phyloP scores from a whole-genome alignment of 2,888 invertebrate genomes.

The Beris morrisii region DNA sequence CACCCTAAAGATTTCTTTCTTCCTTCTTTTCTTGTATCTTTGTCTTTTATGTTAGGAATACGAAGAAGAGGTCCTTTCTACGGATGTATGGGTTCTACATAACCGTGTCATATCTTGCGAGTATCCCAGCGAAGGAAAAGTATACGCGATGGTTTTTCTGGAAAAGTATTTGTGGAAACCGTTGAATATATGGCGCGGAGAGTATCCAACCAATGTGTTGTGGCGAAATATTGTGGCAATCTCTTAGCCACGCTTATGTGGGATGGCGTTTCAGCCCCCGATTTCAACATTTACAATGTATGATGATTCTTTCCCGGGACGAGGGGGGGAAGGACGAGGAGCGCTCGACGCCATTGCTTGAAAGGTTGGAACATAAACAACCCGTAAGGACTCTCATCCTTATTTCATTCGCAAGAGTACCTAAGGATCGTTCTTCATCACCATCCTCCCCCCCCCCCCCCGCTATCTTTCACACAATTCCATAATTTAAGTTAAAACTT shows the following conservation, averaged over 20 bases:
- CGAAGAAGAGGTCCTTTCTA: conserved; percentile 13
- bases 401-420: not conserved
- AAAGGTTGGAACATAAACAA: conserved; percentile 3
- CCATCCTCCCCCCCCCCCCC: not conserved
- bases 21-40: not conserved
- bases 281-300: too few species aligned
- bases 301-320: not conserved
- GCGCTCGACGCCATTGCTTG: too few species aligned
- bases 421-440: not conserved
- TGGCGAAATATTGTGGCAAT: conserved; percentile 47
- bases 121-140: conserved; percentile 21
- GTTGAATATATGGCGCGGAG: conserved; percentile 34
- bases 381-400: not conserved
- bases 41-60: conserved; percentile 12
- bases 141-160: conserved; percentile 21
- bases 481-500: conserved; percentile 13
- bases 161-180: conserved; percentile 29
- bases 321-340: conserved; percentile 17
- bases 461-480: not conserved
- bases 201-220: conserved; percentile 47
- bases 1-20: too few species aligned
- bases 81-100: conserved; percentile 29
- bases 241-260: conserved; percentile 34
- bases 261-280: conserved; percentile 26
- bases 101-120: conserved; percentile 24